Base-by-base conservation (phyloP, 2,797 vertebrate species). In the Gambelia wislizenii region DNA sequence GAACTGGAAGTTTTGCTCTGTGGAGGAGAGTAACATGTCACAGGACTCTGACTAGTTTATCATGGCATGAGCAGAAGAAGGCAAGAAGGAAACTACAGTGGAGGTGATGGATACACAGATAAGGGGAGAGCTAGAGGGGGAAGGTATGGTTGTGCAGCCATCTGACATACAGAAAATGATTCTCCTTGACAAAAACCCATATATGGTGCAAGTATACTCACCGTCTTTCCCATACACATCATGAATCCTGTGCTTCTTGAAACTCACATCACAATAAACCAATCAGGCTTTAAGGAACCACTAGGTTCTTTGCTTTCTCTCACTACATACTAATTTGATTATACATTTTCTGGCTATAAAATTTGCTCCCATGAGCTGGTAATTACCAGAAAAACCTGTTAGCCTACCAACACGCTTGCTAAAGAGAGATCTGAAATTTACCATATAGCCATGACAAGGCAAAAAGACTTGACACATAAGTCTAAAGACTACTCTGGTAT, bases 1-100 rank as follows among this genome's bases (percentile, higher is more conserved):
- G 88, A 94, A 89, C 30, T 0, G 0, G 88, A 91, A 93, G 88
- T 88, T 90, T 93, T 89, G 89, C 83, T 1, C 3, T 88, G 89
- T 79, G 90, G 91, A 67, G 78, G 81, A 86, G 27, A 64, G 27
- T 42, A 52, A 72, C 64, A 52, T 67, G 80, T 36, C 44, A 79
- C n/a, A 25, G n/a, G 52, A 44, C 44, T 47, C 30, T 76, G 56
- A 42, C 36, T 67, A 44, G 87, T 75, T 78, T 69, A 87, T 59
- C 44, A 44, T 75, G 69, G 75, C 42, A 52, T 64, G 54, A 49
- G 2, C 25, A 1, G 49, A 27, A 74, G 13, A 1, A 81, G 77
- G 54, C 52, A 85, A 89, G 83, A 56, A 27, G 67, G 49, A 49
- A 39, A 54, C 20, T 78, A 27, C 14, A 72, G 33, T 30, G 25